Conservation (phyloP, 2,888 invertebrate genomes). For the Rosalia funebris region DNA sequence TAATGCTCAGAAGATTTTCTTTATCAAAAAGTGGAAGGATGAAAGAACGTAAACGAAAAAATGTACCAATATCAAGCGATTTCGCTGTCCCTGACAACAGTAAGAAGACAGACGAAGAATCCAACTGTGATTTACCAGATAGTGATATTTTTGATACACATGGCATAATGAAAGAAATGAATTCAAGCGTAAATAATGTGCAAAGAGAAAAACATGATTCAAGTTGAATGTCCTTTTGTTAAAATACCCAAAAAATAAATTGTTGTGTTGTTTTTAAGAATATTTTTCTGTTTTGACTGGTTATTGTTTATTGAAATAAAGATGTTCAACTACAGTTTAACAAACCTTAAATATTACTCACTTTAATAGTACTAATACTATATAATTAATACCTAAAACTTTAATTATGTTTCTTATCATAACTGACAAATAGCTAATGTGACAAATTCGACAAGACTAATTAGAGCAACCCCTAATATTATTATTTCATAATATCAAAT, state of each 20-base stretch:
- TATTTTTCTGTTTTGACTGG: background rate
- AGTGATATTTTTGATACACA: slow-evolving; percentile 26
- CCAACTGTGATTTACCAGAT: slow-evolving; percentile 19
- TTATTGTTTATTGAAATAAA: no score
- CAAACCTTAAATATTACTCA: no score
- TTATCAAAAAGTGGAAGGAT: slow-evolving; percentile 53
- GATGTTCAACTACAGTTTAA: no score
- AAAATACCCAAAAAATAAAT: background rate
- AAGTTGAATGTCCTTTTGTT: slow-evolving; percentile 3
- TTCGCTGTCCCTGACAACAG: slow-evolving; percentile 19
- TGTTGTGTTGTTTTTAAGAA: slow-evolving; percentile 1
- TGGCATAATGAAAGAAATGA: slow-evolving; percentile 22
- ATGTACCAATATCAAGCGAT: slow-evolving; percentile 35
- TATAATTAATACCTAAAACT: no score
- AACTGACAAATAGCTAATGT: no score
- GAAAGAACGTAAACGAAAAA: slow-evolving; percentile 49
- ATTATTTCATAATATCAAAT: no score
- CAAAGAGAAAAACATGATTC: background rate
- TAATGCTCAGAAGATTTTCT: slow-evolving; percentile 45
- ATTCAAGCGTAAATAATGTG: slow-evolving; percentile 2
- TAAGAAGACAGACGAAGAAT: slow-evolving; percentile 4
- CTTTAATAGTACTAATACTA: no score
- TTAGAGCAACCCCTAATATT: no score
- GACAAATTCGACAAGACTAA: no score
- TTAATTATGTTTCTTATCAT: no score